A percentile compares a stretch with the other conserved stretches of the same genome.
Evolutionary conservation across 2,113 vertebrate species (phyloP).

Genomic region (Psophia crepitans): DNA sequence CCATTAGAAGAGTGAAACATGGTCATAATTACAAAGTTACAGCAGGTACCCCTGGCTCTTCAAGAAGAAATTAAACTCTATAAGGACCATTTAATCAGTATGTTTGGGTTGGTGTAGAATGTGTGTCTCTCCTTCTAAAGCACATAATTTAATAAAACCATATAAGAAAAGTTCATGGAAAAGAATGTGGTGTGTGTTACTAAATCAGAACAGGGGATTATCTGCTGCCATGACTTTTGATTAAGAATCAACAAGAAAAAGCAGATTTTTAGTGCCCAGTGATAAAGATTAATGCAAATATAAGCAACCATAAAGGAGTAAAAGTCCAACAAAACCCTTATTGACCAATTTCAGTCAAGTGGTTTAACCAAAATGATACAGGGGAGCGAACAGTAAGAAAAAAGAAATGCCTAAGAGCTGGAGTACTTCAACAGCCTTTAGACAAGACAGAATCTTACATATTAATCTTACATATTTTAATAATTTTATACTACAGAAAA

Average conservation of each 20-base stretch:
- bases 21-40: background rate
- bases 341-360: background rate
- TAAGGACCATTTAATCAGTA: background rate
- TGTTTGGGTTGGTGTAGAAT: background rate
- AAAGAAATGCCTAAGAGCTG: background rate
- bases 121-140: background rate
- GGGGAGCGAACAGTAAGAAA: background rate
- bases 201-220: background rate
- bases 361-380: background rate
- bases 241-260: background rate
- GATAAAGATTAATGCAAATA: background rate
- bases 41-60: background rate
- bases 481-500: background rate
- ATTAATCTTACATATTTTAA: background rate
- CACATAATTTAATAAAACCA: background rate
- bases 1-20: background rate
- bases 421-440: background rate
- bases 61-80: background rate
- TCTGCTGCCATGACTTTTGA: background rate
- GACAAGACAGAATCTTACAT: background rate
- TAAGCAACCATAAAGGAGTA: background rate
- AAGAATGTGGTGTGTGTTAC: accelerated
- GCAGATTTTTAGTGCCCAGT: background rate
- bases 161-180: background rate
- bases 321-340: background rate